A percentile compares a stretch with the other conserved stretches of the same genome.
Evolutionary conservation across 2,888 invertebrate species (phyloP).

Genomic region (Falcaria lacertinaria): DNA sequence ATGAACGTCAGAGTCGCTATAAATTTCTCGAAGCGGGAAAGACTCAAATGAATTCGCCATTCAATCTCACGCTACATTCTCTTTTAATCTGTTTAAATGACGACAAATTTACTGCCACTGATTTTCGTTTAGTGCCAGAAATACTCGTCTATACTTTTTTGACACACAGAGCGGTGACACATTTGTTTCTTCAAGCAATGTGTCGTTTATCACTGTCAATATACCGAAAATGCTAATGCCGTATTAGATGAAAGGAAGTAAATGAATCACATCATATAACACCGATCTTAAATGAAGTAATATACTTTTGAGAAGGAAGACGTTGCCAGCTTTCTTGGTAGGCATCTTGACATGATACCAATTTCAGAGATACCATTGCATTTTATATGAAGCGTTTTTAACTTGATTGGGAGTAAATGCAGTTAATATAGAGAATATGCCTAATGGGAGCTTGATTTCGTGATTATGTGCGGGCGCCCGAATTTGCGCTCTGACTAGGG

Average conservation of each 20-base stretch:
- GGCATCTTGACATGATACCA: too few species aligned
- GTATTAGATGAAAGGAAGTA: slow-evolving; percentile 7
- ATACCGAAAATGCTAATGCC: slow-evolving; percentile 26
- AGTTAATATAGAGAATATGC: too few species aligned
- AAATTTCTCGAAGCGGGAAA: slow-evolving; percentile 50
- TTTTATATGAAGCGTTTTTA: too few species aligned
- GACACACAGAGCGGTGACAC: slow-evolving; percentile 39
- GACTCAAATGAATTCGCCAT: slow-evolving; percentile 64
- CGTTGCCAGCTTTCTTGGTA: too few species aligned
- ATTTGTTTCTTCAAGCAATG: slow-evolving; percentile 40
- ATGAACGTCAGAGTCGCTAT: slow-evolving; percentile 50
- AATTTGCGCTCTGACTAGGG: too few species aligned
- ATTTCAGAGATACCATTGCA: too few species aligned
- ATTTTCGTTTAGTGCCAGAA: slow-evolving; percentile 57
- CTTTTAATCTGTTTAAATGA: slow-evolving; percentile 72
- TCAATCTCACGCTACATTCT: slow-evolving; percentile 74
- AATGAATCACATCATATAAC: too few species aligned
- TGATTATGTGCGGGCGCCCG: too few species aligned
- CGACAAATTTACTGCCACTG: slow-evolving; percentile 71
- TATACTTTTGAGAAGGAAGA: too few species aligned
- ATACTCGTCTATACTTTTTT: slow-evolving; percentile 43
- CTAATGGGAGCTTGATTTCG: too few species aligned
- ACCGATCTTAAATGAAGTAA: too few species aligned
- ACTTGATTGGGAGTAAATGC: too few species aligned
- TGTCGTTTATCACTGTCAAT: slow-evolving; percentile 35